Conservation (phyloP, 2,113 vertebrate species). For the Cololabis saira region DNA sequence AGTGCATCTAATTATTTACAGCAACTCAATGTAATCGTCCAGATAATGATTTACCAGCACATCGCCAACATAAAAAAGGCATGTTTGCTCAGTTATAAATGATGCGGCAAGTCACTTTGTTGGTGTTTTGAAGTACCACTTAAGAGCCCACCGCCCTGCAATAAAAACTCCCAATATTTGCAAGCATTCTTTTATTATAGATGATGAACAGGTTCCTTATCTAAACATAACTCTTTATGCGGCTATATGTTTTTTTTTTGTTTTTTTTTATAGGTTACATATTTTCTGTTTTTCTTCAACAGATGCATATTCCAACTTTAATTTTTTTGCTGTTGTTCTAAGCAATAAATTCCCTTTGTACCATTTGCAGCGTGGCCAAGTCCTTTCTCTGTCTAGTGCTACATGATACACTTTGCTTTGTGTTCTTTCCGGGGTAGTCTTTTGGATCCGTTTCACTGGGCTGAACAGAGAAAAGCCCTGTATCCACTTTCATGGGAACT, state of each 20-base stretch:
- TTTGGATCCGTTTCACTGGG: constrained; percentile 61
- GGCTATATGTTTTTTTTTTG: background rate
- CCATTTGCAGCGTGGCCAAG: constrained; percentile 2
- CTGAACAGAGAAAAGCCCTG: constrained; percentile 65
- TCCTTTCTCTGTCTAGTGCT: constrained; percentile 51
- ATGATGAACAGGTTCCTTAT: too few relatives aligned
- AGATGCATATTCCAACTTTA: background rate
- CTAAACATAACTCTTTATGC: too few relatives aligned
- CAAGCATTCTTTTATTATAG: too few relatives aligned
- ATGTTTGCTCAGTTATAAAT: background rate
- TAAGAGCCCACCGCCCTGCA: too few relatives aligned
- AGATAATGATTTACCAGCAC: constrained; percentile 43
- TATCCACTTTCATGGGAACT: constrained; percentile 80
- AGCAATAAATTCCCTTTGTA: constrained; percentile 9
- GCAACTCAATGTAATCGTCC: constrained; percentile 12
- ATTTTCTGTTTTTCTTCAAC: background rate
- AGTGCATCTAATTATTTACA: constrained; percentile 43
- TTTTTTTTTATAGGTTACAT: background rate
- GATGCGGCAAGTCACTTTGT: background rate
- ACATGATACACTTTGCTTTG: constrained; percentile 59
- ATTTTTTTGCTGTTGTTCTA: background rate
- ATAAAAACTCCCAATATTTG: too few relatives aligned
- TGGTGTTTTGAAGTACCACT: too few relatives aligned
- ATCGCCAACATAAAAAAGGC: background rate
- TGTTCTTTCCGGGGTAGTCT: constrained; percentile 49